Evolutionary conservation across 37 sponge, comb jelly and placozoan species (phyloP), one percentile per base, ranked within the genome.

Genomic region (Spongilla lacustris): DNA sequence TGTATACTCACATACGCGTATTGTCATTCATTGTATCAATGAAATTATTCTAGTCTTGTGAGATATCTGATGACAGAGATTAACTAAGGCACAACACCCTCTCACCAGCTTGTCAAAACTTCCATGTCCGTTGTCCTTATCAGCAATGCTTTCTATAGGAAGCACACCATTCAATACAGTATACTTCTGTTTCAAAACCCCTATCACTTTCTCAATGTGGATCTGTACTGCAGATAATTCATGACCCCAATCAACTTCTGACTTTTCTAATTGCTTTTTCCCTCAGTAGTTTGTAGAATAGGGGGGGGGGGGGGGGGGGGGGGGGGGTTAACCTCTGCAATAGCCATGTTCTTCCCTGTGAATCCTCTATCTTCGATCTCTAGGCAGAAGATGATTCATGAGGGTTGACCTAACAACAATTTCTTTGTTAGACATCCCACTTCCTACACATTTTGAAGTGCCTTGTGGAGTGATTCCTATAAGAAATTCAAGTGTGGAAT

Each of bases 391-490:
- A 22, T 88, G 50, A 46, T 41, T 41, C 21, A 81, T n/a, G 46
- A 81, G 6, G 9, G 49, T 28, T 22, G 46, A 79, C 25, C 81
- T 34, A 46, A 71, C 80, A 24, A 67, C 83, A 30, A 88, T 23
- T 29, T 82, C 23, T 32, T 82, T 50, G 34, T 88, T 83, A 67
- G 74, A 73, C 24, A 72, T 71, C 72, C 81, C 50, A 32, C 88
- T 50, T 49, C 88, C 88, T 76, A 67, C 77, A 33, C 87, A 86
- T 36, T 78, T 66, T 21, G 90, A 89, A 73, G 27, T 75, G 36
- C 86, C 86, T 79, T 84, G 86, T 35, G 90, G 90, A 37, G 90
- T 86, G n/a, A 89, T 89, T 0, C 81, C 90, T 67, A 79, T 85
- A 26, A 90, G 35, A 80, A 50, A 86, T 73, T 90, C 68, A 21